These are phyloP conservation scores for Macropodus opercularis DNA, from an alignment of 2,797 vertebrate species.

Conservation along the genomic window DNA sequence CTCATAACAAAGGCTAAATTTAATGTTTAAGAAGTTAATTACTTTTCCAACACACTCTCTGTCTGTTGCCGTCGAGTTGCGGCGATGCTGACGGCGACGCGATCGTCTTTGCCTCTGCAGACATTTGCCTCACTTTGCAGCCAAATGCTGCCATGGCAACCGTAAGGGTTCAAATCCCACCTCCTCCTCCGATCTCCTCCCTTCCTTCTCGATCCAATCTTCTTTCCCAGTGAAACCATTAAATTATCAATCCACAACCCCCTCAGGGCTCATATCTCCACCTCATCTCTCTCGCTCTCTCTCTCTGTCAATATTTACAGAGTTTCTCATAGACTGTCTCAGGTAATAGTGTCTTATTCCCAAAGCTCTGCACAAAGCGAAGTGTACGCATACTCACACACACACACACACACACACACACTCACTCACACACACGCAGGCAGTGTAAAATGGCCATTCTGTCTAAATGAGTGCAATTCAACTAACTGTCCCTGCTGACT, in stretches of 20 bases:
- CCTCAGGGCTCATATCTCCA: conserved; percentile 61
- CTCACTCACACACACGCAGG: conserved; percentile 6
- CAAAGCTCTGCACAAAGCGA: conserved; percentile 44
- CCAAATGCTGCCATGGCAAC: conserved; percentile 69
- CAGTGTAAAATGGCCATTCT: conserved; percentile 52
- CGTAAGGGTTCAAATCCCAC: conserved; percentile 64
- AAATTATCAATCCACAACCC: conserved; percentile 64
- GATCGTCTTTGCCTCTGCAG: conserved; percentile 4
- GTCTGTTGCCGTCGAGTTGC: neutral
- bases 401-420: conserved; percentile 14
- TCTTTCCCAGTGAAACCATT: conserved; percentile 73
- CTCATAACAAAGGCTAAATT: conserved; percentile 42
- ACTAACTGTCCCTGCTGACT: conserved; percentile 61
- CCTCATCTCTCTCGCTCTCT: conserved; percentile 49
- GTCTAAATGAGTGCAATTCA: conserved; percentile 68
- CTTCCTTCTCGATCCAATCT: conserved; percentile 51
- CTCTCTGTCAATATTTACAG: conserved; percentile 75
- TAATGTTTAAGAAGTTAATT: conserved; percentile 43
- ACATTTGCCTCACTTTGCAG: conserved; percentile 30
- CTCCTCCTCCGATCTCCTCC: conserved; percentile 35
- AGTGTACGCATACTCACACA: no score
- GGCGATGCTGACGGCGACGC: neutral
- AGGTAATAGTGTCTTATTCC: conserved; percentile 75
- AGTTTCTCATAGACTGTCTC: conserved; percentile 64
- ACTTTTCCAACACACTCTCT: conserved; percentile 4